These are phyloP conservation scores for Delichon dasypus DNA, from an alignment of 2,797 vertebrate species.

Conservation along the genomic window DNA sequence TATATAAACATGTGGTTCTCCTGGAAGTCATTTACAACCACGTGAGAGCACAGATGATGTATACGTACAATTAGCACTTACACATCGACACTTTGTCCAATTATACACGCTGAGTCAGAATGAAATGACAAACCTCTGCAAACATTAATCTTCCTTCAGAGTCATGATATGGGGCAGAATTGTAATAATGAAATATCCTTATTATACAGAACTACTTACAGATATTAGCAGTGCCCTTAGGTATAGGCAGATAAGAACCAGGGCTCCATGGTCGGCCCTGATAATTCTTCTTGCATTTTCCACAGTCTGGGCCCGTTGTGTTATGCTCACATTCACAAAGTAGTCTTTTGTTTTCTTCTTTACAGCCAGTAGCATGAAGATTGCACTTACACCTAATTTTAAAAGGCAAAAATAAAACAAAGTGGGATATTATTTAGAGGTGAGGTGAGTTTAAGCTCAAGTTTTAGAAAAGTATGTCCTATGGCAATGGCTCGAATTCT, in stretches of 20 bases:
- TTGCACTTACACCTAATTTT: conserved; percentile 96
- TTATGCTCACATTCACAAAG: conserved; percentile 98
- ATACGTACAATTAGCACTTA: background rate
- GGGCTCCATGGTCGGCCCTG: conserved; percentile 95
- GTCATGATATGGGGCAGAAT: background rate
- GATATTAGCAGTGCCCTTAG: conserved; percentile 98
- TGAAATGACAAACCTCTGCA: background rate
- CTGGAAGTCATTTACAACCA: background rate
- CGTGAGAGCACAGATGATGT: background rate
- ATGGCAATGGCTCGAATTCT: background rate
- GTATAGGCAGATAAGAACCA: conserved; percentile 97
- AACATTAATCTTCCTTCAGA: background rate
- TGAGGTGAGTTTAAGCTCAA: background rate
- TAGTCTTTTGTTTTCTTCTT: conserved; percentile 93
- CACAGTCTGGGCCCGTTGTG: conserved; percentile 97
- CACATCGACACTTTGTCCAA: background rate
- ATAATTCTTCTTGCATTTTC: conserved; percentile 96
- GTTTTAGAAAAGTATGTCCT: background rate
- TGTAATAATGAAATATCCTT: background rate
- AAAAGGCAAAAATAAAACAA: conserved; percentile 41
- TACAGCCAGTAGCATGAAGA: conserved; percentile 96
- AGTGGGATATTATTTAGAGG: conserved; percentile 39
- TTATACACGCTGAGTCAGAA: background rate
- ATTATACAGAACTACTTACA: conserved; percentile 84
- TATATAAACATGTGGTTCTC: background rate